phyloP scores from a whole-genome alignment of 2,888 invertebrate genomes.

The Syritta pipiens region DNA sequence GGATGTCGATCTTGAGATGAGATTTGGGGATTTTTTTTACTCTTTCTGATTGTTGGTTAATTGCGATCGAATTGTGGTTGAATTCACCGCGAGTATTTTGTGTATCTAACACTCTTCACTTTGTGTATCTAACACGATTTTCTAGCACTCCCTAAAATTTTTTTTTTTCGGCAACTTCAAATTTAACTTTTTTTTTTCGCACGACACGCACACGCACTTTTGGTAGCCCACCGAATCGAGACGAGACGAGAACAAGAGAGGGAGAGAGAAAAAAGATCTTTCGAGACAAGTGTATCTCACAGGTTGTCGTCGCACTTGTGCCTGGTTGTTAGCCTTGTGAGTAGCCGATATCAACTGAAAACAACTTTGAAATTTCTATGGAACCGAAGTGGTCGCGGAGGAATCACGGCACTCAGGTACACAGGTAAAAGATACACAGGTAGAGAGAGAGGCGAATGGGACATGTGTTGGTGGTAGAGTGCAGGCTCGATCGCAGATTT shows the following conservation, averaged over 20 bases:
- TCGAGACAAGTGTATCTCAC: constrained; percentile 50
- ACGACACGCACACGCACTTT: constrained; percentile 53
- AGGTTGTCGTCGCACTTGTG: constrained; percentile 47
- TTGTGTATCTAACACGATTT: constrained; percentile 37
- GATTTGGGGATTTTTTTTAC: constrained; percentile 11
- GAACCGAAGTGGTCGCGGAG: constrained; percentile 74
- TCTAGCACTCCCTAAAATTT: constrained; percentile 50
- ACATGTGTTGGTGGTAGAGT: constrained; percentile 52
- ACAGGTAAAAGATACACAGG: constrained; percentile 31
- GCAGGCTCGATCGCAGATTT: constrained; percentile 57
- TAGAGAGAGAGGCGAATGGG: constrained; percentile 9
- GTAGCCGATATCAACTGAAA: constrained; percentile 80
- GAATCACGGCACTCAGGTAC: constrained; percentile 67
- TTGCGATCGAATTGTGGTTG: constrained; percentile 31
- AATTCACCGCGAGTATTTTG: constrained; percentile 42
- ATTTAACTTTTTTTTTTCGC: constrained; percentile 46
- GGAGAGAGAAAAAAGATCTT: constrained; percentile 27
- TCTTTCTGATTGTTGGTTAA: too few species aligned
- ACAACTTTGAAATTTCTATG: constrained; percentile 79
- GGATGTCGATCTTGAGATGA: neutral
- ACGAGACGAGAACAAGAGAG: neutral
- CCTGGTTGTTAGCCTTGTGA: constrained; percentile 79
- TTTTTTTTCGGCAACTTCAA: constrained; percentile 16
- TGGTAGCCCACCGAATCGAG: too few species aligned
- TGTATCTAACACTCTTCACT: constrained; percentile 42